Percentiles rank a stretch among this genome's conserved stretches.
Conservation (phyloP, 2,888 invertebrate species). For the Cephalotes varians region DNA sequence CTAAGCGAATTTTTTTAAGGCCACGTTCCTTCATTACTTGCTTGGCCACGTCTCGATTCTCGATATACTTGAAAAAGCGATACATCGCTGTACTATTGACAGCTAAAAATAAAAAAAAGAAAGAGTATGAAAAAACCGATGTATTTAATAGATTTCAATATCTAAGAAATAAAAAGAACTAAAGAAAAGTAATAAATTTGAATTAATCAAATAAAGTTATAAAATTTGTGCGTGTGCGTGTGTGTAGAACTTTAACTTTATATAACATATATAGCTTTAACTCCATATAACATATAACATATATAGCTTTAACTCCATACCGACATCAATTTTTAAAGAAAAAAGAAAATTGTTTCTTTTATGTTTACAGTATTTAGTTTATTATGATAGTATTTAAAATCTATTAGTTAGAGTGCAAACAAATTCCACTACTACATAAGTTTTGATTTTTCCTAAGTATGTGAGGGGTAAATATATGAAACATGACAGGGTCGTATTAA, state of each 20-base stretch:
- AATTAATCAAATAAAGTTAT: not conserved
- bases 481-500: constrained; percentile 30
- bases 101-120: constrained; percentile 87
- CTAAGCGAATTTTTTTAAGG: constrained; percentile 98
- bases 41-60: constrained; percentile 99
- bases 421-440: not conserved
- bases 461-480: constrained; percentile 11
- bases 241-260: no score
- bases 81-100: constrained; percentile 98
- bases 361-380: not conserved
- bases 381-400: not conserved
- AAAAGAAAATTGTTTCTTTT: constrained; percentile 8
- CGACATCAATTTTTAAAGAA: no score
- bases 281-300: no score
- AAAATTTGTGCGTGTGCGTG: no score
- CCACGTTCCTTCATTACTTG: constrained; percentile 99
- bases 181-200: not conserved
- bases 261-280: no score
- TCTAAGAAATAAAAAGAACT: not conserved
- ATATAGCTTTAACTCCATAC: no score
- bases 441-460: not conserved
- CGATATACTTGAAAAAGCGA: constrained; percentile 99
- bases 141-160: not conserved
- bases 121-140: not conserved
- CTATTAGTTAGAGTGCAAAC: not conserved